phyloP scores from a whole-genome alignment of 2,797 vertebrate genomes.

The Alcedo quadribrachys region DNA sequence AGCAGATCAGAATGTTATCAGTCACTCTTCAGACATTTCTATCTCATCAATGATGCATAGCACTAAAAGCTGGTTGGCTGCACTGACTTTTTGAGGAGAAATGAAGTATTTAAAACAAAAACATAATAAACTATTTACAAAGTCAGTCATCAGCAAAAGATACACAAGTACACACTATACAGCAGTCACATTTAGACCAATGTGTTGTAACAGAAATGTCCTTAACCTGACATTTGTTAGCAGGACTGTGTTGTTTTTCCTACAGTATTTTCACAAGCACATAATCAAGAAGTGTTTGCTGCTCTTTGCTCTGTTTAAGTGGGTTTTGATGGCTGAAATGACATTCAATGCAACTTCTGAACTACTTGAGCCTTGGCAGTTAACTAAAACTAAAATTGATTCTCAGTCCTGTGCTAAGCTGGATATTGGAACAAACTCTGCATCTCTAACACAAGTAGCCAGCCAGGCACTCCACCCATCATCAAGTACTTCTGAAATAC shows the following conservation, averaged over 20 bases:
- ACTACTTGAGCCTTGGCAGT: not conserved
- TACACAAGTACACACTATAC: not conserved
- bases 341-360: not conserved
- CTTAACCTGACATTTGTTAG: not conserved
- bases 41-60: not conserved
- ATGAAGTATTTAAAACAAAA: conserved; percentile 2
- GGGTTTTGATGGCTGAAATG: not conserved
- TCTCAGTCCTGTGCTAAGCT: not conserved
- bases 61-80: not conserved
- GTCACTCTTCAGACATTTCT: not conserved
- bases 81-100: not conserved
- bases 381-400: not conserved
- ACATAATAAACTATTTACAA: not conserved
- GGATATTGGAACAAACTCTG: not conserved
- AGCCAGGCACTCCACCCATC: not conserved
- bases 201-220: not conserved
- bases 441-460: not conserved
- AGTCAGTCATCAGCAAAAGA: not conserved
- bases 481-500: not conserved
- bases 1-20: not conserved
- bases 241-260: not conserved
- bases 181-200: not conserved
- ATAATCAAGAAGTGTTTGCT: accelerated
- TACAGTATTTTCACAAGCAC: not conserved
- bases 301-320: not conserved